Base-by-base conservation (phyloP, 2,888 invertebrate species). In the Torymus texanus region DNA sequence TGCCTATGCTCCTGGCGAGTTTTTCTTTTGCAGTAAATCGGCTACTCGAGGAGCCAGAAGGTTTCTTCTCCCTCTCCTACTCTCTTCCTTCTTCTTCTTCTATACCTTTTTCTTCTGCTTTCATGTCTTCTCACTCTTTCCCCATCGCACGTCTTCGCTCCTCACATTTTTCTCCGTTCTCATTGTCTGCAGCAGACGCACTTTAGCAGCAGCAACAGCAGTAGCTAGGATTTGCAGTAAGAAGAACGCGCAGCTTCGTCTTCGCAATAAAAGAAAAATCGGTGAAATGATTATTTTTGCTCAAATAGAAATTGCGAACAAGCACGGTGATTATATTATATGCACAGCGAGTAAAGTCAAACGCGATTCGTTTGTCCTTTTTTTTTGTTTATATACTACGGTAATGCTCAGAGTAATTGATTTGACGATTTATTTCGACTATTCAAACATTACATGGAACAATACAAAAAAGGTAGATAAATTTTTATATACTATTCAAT, bases 1-100 rank as follows among this genome's bases (percentile, higher is more conserved):
- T 56, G 12, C 21, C 50, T 63, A 41, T 56, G 56, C 53, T 14
- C 5, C 13, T 51, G 41, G 41, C 50, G 62, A 62, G 66, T 68
- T 75, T 75, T 75, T 75, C 75, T 75, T 67, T 61, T 55, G 68
- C 77, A 65, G 77, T 71, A 77, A 77, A 77, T 77, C 77, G 71
- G 71, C 65, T 63, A 77, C 71, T 77, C 77, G 65, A 77, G 51
- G 56, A 65, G 51, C 77, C 70, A n/a, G 56, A 24, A 55, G 70
- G 59, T 53, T 51, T 58, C 50, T 65, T 63, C 56, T 67, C 50
- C 59, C 18, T 50, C 63, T 72, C 29, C 29, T 65, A 41, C 16
- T 29, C 61, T 75, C 18, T n/a, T 56, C 3, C 61, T 66, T 51
- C 13, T 66, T 51, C 13, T 58, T 58, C 18, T 53, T 58, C 75